Conservation (phyloP, 2,113 vertebrate species). For the Tor tambroides region DNA sequence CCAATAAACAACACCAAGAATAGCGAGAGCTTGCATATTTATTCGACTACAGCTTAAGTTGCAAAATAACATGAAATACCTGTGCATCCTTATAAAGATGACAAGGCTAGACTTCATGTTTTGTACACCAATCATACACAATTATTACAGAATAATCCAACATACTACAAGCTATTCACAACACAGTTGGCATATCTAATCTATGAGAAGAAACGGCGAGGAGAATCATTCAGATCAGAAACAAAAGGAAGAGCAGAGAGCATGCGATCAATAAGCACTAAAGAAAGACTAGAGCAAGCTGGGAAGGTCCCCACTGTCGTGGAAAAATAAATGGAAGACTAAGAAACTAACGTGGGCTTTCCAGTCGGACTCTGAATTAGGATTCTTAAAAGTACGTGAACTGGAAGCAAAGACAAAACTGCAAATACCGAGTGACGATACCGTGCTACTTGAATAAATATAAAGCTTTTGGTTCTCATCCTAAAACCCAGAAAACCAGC, state of each 20-base stretch:
- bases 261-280: constrained; percentile 83
- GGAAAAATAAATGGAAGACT: constrained; percentile 79
- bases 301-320: constrained; percentile 73
- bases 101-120: constrained; percentile 79
- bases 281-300: constrained; percentile 77
- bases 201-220: constrained; percentile 70
- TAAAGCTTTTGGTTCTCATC: constrained; percentile 55
- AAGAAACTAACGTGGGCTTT: constrained; percentile 89
- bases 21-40: constrained; percentile 83
- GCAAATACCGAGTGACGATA: constrained; percentile 72
- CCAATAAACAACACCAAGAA: constrained; percentile 1
- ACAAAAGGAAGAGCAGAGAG: constrained; percentile 67
- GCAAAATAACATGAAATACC: constrained; percentile 85
- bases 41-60: constrained; percentile 90
- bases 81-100: constrained; percentile 86
- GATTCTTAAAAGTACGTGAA: constrained; percentile 80
- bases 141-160: constrained; percentile 77
- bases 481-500: background rate
- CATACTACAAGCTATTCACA: constrained; percentile 81
- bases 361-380: constrained; percentile 87
- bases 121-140: constrained; percentile 80
- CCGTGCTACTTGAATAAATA: constrained; percentile 51
- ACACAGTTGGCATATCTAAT: constrained; percentile 76
- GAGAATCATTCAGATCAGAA: constrained; percentile 59
- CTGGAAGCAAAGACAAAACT: constrained; percentile 93